Evolutionary conservation across 2,888 invertebrate species (phyloP).

Genomic region (Drosophila gaucha): DNA sequence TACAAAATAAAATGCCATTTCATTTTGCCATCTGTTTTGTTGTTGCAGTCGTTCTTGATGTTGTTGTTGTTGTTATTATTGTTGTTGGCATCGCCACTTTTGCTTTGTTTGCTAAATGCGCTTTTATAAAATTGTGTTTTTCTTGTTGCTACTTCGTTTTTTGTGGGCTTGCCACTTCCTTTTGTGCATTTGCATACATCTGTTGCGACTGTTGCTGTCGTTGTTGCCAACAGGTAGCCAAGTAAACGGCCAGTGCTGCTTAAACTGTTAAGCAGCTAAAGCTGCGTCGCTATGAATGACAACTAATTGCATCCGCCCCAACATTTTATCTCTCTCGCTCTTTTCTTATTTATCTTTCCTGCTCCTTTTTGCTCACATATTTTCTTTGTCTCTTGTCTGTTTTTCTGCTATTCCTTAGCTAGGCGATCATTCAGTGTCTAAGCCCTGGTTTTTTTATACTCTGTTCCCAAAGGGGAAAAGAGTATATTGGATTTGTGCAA

Average conservation of each 20-base stretch:
- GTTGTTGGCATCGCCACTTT: slow-evolving; percentile 47
- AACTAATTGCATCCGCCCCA: slow-evolving; percentile 42
- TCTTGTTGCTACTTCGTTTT: slow-evolving; percentile 32
- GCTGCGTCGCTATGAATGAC: slow-evolving; percentile 15
- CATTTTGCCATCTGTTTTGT: slow-evolving; percentile 75
- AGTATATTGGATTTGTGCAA: too few relatives aligned
- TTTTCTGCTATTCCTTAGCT: neutral
- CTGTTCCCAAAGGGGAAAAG: too few relatives aligned
- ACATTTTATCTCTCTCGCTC: neutral
- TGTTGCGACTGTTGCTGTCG: slow-evolving; percentile 32
- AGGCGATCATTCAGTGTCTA: slow-evolving; percentile 23
- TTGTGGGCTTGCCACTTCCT: slow-evolving; percentile 65
- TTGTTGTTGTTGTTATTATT: slow-evolving; percentile 35
- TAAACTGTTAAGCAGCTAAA: slow-evolving; percentile 32
- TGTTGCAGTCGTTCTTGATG: slow-evolving; percentile 21
- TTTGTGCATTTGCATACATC: slow-evolving; percentile 51
- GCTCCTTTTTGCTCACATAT: neutral
- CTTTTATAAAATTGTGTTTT: slow-evolving; percentile 64
- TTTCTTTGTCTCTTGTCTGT: slow-evolving; percentile 19
- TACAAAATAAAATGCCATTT: slow-evolving; percentile 62
- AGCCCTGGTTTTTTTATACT: slow-evolving; percentile 28
- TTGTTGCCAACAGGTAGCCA: slow-evolving; percentile 62
- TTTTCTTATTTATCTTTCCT: neutral
- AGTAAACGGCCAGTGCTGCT: slow-evolving; percentile 14
- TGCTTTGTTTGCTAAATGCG: slow-evolving; percentile 76